Evolutionary conservation across 2,888 invertebrate species (phyloP), one percentile per base, ranked within the genome.

Genomic region (Tetheella fluctuosa): DNA sequence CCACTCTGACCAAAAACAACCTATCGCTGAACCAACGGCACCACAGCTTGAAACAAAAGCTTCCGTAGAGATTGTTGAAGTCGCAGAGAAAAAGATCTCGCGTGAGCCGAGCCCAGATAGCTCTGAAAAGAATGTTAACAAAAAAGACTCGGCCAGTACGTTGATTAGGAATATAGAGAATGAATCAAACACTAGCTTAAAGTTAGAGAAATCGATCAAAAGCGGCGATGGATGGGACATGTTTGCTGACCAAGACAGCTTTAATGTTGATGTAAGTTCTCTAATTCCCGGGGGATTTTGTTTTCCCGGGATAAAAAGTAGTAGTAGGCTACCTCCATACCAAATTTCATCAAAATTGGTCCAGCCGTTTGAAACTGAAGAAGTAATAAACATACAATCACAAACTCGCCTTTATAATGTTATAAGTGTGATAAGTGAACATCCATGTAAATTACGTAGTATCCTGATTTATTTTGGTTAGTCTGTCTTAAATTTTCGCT

Each of bases 221-320:
- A 88, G 93, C n/a, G 91, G 94, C 15, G 96, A 96, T 20, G 48
- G 48, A 73, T 97, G 97, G 96, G 97, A 97, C 79, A 97, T 97
- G 97, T 97, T 98, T 91, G 98, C 98, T 48, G 98, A 98, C 79
- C 97, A 97, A 70, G 97, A 97, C 79, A 97, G 96, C 85, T 97
- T 97, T 54, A 84, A 77, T 74, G 74, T 89, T 34, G 86, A 84
- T 68, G 91, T 91, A 66, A 89, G 90, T 89, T 55, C 67, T 7
- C 34, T 8, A 25, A 25, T 25, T 25, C 3, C 6, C 6, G 25
- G n/a, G n/a, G n/a, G n/a, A n/a, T n/a, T n/a, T n/a, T n/a, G n/a
- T n/a, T n/a, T n/a, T n/a, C n/a, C n/a, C n/a, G n/a, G n/a, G n/a
- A n/a, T n/a, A n/a, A n/a, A n/a, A n/a, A n/a, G n/a, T n/a, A n/a